Base-by-base conservation (phyloP, 1,140 invertebrate genomes). In the Nephotettix cincticeps region DNA sequence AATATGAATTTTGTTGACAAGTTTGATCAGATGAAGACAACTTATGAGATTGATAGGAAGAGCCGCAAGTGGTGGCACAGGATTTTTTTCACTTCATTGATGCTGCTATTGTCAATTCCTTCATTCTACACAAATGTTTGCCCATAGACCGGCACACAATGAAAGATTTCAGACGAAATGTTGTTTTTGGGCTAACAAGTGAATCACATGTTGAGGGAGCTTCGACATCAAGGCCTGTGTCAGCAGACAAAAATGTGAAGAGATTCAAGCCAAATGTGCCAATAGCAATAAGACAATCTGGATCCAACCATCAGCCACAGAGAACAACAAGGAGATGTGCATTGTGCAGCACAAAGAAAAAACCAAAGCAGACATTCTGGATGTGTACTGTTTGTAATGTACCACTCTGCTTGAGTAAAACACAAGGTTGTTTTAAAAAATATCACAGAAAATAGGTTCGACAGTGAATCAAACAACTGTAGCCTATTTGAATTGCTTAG, bases 1-100 rank as follows among this genome's bases (percentile, higher is more conserved):
- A 68, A 81, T 70, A 82, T 82, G 80, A 76, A 76, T 28, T 78
- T 71, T 71, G 79, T 82, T 17, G 79, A 82, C 72, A 79, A 79
- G 72, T 72, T 75, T 56, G 79, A 82, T 72, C 78, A 77, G 76
- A 67, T 80, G 66, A 79, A 78, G 67, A 71, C 70, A 19, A 54
- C 70, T 19, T 82, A 81, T 71, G 73, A 77, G 68, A 75, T 80
- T 36, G 71, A 79, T 66, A 73, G 80, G 68, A 80, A 81, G 73
- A 75, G 65, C 40, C 71, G 63, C 27, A 82, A 81, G 74, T 81
- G 80, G 78, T 82, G 78, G 77, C 77, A 80, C 43, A 73, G 73
- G 64, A 74, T 81, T 58, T 79, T 81, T 81, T 76, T 72, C 70
- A 76, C 47, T 75, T 81, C 56, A n/a, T 79, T 21, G 75, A 79